Evolutionary conservation across 2,797 vertebrate species (phyloP).

Genomic region (Acestrorhynchus altus): DNA sequence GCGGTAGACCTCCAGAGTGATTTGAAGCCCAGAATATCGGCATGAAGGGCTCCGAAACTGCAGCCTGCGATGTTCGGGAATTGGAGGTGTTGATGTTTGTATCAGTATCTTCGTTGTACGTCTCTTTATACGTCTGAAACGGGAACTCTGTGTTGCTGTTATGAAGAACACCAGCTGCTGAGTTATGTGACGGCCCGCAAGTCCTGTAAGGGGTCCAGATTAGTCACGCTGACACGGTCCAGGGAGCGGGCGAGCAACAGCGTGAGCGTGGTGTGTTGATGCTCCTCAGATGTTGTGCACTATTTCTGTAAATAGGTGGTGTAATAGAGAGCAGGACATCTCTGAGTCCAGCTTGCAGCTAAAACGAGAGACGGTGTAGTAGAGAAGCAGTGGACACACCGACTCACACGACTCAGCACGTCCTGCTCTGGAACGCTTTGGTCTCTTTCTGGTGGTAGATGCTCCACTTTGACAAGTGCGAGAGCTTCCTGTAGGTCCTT

Average conservation of each 20-base stretch:
- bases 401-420: too few relatives aligned
- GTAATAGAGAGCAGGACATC: conserved; percentile 32
- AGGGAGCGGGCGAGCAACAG: neutral
- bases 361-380: neutral
- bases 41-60: too few relatives aligned
- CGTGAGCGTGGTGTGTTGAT: conserved; percentile 25
- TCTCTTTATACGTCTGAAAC: neutral
- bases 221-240: conserved; percentile 31
- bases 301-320: neutral
- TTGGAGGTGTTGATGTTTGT: too few relatives aligned
- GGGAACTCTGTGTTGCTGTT: conserved; percentile 15
- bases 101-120: too few relatives aligned
- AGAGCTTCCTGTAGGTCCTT: too few relatives aligned
- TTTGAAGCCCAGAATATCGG: too few relatives aligned
- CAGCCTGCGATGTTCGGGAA: too few relatives aligned
- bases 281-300: conserved; percentile 37
- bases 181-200: conserved; percentile 22
- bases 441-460: too few relatives aligned
- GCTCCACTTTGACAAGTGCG: too few relatives aligned
- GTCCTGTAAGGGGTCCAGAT: conserved; percentile 43
- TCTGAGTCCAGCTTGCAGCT: neutral
- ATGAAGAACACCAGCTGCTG: conserved; percentile 36
- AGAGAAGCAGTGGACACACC: neutral
- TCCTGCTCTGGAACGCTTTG: too few relatives aligned
- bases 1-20: too few relatives aligned